These are phyloP conservation scores for Neotoxoptera formosana DNA, from an alignment of 1,140 invertebrate species.

Conservation along the genomic window DNA sequence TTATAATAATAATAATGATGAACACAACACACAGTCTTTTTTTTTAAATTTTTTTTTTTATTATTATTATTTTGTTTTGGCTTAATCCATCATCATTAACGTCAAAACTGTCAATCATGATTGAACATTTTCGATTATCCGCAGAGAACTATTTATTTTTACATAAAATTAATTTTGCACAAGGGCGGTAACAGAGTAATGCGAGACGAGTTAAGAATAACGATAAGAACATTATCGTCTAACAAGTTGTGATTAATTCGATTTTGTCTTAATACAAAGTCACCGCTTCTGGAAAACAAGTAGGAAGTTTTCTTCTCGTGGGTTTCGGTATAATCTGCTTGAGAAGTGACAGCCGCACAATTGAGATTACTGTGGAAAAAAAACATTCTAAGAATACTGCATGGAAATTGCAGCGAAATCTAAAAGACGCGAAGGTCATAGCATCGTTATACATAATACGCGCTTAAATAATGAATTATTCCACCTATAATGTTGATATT, in stretches of 20 bases:
- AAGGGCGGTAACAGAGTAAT: neutral
- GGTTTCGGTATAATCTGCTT: neutral
- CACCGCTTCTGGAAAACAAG: neutral
- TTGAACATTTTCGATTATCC: slow-evolving; percentile 49
- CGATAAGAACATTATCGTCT: slow-evolving; percentile 31
- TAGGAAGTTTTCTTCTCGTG: neutral
- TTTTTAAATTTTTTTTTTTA: neutral
- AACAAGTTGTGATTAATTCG: slow-evolving; percentile 25
- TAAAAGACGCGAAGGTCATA: neutral
- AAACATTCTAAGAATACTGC: neutral
- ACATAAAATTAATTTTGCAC: slow-evolving; percentile 30
- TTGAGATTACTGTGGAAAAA: neutral
- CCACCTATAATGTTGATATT: neutral
- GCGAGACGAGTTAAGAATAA: slow-evolving; percentile 1
- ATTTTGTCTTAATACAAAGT: slow-evolving; percentile 21
- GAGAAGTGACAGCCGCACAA: neutral
- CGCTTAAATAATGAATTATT: neutral
- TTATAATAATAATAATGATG: slow-evolving; percentile 50
- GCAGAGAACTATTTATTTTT: slow-evolving; percentile 41
- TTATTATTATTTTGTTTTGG: slow-evolving; percentile 41
- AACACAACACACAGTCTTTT: slow-evolving; percentile 58
- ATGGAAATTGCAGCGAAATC: neutral
- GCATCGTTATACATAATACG: neutral
- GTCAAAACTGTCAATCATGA: slow-evolving; percentile 58
- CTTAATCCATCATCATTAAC: slow-evolving; percentile 47